Evolutionary conservation across 2,888 invertebrate genomes (phyloP).

Genomic region (Unio delphinus): DNA sequence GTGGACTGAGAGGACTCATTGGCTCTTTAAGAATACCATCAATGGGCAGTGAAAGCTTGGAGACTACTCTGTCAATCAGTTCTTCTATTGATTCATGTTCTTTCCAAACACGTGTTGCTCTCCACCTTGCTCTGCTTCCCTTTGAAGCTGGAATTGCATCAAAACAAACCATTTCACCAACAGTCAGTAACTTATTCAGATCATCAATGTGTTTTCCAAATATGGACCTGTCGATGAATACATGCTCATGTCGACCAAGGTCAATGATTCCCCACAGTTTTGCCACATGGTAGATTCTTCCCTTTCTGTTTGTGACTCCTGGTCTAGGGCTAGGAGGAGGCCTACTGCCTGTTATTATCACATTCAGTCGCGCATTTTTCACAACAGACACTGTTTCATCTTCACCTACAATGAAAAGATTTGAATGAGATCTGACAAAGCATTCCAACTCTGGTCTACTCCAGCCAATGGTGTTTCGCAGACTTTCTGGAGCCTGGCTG

Average conservation of each 20-base stretch:
- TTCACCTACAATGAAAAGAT: conserved; percentile 66
- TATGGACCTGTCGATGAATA: conserved; percentile 71
- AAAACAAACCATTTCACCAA: conserved; percentile 70
- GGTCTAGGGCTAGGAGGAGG: conserved; percentile 57
- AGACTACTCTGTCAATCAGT: conserved; percentile 58
- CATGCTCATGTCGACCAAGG: conserved; percentile 72
- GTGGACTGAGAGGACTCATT: conserved; percentile 37
- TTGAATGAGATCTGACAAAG: conserved; percentile 66
- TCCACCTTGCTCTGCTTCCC: conserved; percentile 71
- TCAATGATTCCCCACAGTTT: conserved; percentile 72
- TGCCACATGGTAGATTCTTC: conserved; percentile 71
- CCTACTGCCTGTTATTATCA: conserved; percentile 69
- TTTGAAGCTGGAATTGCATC: conserved; percentile 71
- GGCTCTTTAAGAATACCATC: conserved; percentile 39
- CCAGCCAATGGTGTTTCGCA: conserved; percentile 69
- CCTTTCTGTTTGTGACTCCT: conserved; percentile 64
- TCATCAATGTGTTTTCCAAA: conserved; percentile 68
- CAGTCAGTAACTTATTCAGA: conserved; percentile 66
- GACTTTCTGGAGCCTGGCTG: conserved; percentile 67
- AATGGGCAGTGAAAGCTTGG: conserved; percentile 50
- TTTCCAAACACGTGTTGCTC: conserved; percentile 71
- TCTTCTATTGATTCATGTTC: conserved; percentile 67
- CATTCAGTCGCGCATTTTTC: conserved; percentile 68
- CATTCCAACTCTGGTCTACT: conserved; percentile 68
- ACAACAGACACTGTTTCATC: conserved; percentile 66